A percentile compares a stretch with the other conserved stretches of the same genome.
Conservation (phyloP, 2,797 vertebrate genomes). For the Hemibagrus guttatus region DNA sequence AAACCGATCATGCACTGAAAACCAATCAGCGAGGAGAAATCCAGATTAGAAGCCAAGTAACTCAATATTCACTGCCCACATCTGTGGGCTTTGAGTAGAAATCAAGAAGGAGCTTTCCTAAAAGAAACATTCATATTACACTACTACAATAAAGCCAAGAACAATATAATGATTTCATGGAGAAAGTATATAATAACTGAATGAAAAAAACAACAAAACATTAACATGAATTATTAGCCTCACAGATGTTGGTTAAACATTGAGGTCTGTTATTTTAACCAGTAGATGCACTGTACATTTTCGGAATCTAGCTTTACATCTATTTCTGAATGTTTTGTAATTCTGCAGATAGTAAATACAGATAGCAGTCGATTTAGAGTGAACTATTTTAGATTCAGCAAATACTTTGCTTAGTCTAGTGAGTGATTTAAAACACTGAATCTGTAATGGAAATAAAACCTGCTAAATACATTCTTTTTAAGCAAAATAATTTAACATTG, state of each 20-base stretch:
- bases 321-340: not conserved
- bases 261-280: not conserved
- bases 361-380: not conserved
- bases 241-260: conserved; percentile 19
- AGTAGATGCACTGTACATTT: conserved; percentile 22
- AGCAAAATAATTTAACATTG: not conserved
- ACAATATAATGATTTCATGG: conserved; percentile 26
- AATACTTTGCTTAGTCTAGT: not conserved
- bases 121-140: not conserved
- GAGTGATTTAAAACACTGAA: not conserved
- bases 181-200: conserved; percentile 28
- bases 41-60: conserved; percentile 25
- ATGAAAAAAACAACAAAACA: not conserved
- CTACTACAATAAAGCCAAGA: not conserved
- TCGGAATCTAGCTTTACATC: not conserved
- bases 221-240: conserved; percentile 14
- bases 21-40: conserved; percentile 26
- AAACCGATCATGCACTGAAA: conserved; percentile 12
- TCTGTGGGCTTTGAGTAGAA: conserved; percentile 18
- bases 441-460: not conserved
- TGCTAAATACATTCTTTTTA: not conserved
- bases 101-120: conserved; percentile 11
- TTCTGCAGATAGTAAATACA: not conserved
- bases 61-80: conserved; percentile 2
- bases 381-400: not conserved